Evolutionary conservation across 2,888 invertebrate genomes (phyloP).

Genomic region (Torymus auratus): DNA sequence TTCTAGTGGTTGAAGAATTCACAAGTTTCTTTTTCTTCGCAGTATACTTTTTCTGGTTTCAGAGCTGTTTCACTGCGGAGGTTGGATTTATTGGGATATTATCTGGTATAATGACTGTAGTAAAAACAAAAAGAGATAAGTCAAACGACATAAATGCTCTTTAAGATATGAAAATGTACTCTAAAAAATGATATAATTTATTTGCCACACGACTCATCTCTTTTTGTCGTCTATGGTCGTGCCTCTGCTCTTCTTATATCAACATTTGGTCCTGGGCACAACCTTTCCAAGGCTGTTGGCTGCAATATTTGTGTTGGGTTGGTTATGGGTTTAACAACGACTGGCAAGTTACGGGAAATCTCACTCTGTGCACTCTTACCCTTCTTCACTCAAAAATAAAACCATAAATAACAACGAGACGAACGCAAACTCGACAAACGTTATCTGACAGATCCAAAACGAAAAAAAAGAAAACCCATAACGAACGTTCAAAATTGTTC

Average conservation of each 20-base stretch:
- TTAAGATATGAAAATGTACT: too few relatives aligned
- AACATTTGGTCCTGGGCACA: constrained; percentile 62
- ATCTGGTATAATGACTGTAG: neutral
- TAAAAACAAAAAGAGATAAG: constrained; percentile 25
- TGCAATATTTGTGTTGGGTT: constrained; percentile 75
- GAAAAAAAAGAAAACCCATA: constrained; percentile 12
- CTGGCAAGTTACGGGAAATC: constrained; percentile 35
- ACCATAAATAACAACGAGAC: neutral
- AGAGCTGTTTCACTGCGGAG: constrained; percentile 22
- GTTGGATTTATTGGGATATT: neutral
- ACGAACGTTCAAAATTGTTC: constrained; percentile 19
- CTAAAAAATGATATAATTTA: neutral
- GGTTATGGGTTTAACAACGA: constrained; percentile 72
- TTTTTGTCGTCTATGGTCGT: constrained; percentile 22
- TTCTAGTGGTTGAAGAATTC: constrained; percentile 30
- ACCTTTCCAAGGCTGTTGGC: constrained; percentile 71
- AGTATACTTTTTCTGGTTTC: constrained; percentile 22
- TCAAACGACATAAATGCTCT: too few relatives aligned
- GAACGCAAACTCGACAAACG: neutral
- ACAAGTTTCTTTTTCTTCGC: constrained; percentile 27
- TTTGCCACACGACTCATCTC: neutral
- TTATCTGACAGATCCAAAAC: neutral
- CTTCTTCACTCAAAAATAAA: constrained; percentile 13
- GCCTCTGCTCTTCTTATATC: constrained; percentile 31
- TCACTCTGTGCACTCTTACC: constrained; percentile 16